phyloP scores from a whole-genome alignment of 2,888 invertebrate genomes.

The Caenorhabditis imperialis region DNA sequence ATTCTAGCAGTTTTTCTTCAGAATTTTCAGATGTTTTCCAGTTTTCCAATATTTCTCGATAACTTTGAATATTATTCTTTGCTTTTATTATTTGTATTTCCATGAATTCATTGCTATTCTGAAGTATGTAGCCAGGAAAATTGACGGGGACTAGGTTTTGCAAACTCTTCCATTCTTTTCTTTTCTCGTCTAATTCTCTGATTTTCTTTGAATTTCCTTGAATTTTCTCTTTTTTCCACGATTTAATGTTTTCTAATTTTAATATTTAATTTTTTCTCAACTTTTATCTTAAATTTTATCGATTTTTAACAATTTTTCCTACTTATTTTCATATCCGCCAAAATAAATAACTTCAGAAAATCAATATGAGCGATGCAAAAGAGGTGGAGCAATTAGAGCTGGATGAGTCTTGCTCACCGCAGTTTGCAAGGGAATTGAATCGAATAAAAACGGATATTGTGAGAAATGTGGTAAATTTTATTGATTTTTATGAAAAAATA shows the following conservation, averaged over 20 bases:
- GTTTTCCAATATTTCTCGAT: too few relatives aligned
- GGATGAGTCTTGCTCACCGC: conserved; percentile 37
- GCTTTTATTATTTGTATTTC: too few relatives aligned
- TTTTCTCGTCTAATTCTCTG: too few relatives aligned
- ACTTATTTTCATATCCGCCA: background rate
- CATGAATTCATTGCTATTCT: background rate
- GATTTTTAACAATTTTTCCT: conserved; percentile 1
- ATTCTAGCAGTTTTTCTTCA: too few relatives aligned
- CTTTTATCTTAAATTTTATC: background rate
- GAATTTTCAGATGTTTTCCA: too few relatives aligned
- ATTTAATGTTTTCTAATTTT: too few relatives aligned
- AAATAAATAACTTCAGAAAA: conserved; percentile 1
- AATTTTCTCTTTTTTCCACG: too few relatives aligned
- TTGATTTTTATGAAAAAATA: too few relatives aligned
- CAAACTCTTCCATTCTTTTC: background rate
- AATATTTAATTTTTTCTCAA: background rate
- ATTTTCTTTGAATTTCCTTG: too few relatives aligned
- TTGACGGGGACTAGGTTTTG: background rate
- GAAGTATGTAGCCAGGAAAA: background rate
- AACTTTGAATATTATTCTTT: too few relatives aligned
- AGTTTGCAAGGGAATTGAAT: conserved; percentile 35
- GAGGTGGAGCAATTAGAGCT: conserved; percentile 14
- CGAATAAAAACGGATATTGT: background rate
- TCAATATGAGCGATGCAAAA: conserved; percentile 24
- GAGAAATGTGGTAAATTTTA: background rate